phyloP scores from a whole-genome alignment of 2,888 invertebrate species.

The Sarcophaga carnaria region DNA sequence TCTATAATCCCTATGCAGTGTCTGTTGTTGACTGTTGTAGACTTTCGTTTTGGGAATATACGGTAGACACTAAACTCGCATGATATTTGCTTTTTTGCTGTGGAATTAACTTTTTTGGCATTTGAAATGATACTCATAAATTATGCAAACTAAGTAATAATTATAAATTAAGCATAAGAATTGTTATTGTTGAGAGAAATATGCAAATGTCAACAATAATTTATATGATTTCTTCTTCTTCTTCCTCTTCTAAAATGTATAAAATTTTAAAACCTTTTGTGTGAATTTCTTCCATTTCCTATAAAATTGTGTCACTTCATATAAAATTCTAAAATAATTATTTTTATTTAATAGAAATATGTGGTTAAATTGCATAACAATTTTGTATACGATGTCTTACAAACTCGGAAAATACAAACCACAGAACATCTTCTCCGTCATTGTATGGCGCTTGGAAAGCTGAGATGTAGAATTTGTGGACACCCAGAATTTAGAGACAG shows the following conservation, averaged over 20 bases:
- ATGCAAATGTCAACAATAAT: background rate
- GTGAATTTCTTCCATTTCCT: too few species aligned
- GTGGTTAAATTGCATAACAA: too few species aligned
- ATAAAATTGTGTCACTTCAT: too few species aligned
- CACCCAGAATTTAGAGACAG: too few species aligned
- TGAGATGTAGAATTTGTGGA: too few species aligned
- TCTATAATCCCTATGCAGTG: background rate
- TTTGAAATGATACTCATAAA: slow-evolving; percentile 30
- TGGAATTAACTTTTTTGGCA: slow-evolving; percentile 40
- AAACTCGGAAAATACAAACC: too few species aligned
- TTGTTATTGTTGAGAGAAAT: slow-evolving; percentile 13
- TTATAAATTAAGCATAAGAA: slow-evolving; percentile 34
- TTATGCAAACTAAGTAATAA: slow-evolving; percentile 43
- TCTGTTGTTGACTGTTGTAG: background rate
- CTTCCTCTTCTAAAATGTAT: background rate
- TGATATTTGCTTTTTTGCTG: slow-evolving; percentile 1
- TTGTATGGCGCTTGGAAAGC: too few species aligned
- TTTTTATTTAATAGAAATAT: too few species aligned
- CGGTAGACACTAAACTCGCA: background rate
- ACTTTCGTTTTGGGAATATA: slow-evolving; percentile 8
- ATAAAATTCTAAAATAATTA: too few species aligned
- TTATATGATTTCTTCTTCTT: background rate
- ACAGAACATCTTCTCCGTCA: too few species aligned
- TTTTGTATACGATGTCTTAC: too few species aligned
- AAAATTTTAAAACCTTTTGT: too few species aligned